phyloP scores from a whole-genome alignment of 2,888 invertebrate species.

The Drosophila meridiana region DNA sequence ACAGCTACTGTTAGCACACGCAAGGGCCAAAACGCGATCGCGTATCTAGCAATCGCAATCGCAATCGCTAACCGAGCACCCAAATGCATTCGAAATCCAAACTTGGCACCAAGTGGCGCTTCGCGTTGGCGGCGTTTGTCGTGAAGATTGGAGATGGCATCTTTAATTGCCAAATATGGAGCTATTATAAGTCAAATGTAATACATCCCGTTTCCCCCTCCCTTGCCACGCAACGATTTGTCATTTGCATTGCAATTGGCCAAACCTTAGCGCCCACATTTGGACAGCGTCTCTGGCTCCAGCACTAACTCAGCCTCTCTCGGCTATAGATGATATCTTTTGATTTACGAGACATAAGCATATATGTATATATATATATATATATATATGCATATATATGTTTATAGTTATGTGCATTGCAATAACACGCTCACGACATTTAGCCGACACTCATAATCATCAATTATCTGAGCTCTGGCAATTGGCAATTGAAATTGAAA shows the following conservation, averaged over 20 bases:
- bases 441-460: constrained; percentile 71
- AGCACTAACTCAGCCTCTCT: constrained; percentile 5
- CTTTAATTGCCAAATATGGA: constrained; percentile 50
- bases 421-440: constrained; percentile 65
- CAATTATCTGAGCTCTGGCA: constrained; percentile 69
- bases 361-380: constrained; percentile 7
- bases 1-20: constrained; percentile 50
- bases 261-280: constrained; percentile 65
- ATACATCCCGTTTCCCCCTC: not conserved
- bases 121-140: constrained; percentile 59
- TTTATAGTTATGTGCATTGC: constrained; percentile 27
- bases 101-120: constrained; percentile 57
- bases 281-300: constrained; percentile 22
- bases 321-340: constrained; percentile 46
- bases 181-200: constrained; percentile 16
- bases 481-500: constrained; percentile 38
- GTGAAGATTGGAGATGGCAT: constrained; percentile 58
- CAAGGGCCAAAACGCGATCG: constrained; percentile 49
- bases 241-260: constrained; percentile 65
- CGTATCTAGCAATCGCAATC: constrained; percentile 26
- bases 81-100: constrained; percentile 37
- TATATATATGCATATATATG: not conserved
- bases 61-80: constrained; percentile 1
- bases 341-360: constrained; percentile 51
- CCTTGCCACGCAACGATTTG: constrained; percentile 15